Evolutionary conservation across 2,888 invertebrate genomes (phyloP).

Genomic region (Neria commutata): DNA sequence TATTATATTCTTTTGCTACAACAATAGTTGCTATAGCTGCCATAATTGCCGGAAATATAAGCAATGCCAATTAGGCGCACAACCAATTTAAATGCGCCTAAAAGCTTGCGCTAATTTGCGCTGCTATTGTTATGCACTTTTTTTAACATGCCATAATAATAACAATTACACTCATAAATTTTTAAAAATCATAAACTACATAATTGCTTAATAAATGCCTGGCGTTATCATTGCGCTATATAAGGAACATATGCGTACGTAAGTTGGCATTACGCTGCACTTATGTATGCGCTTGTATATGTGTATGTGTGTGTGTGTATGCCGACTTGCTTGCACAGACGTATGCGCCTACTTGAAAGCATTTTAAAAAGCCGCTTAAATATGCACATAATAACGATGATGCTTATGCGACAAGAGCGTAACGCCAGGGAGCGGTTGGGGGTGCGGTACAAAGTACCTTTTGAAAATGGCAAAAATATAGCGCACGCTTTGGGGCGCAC

Average conservation of each 20-base stretch:
- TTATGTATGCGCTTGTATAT: background rate
- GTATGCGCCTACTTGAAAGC: background rate
- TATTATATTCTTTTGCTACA: too few relatives aligned
- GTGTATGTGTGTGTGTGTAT: background rate
- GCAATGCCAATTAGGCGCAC: too few relatives aligned
- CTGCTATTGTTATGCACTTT: background rate
- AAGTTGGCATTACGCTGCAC: too few relatives aligned
- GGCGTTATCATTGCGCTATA: background rate
- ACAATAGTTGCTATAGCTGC: too few relatives aligned
- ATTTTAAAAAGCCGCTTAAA: constrained; percentile 13
- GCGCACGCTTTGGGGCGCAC: background rate
- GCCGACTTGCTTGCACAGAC: background rate
- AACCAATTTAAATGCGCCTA: background rate
- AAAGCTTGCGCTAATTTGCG: background rate
- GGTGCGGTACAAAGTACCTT: too few relatives aligned
- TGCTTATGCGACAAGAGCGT: background rate
- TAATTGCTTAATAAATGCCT: constrained; percentile 6
- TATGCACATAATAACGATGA: constrained; percentile 17
- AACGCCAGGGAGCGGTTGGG: background rate
- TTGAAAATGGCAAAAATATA: background rate
- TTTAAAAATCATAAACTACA: background rate
- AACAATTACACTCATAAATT: background rate
- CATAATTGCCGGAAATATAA: too few relatives aligned
- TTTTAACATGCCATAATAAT: background rate
- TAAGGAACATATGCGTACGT: background rate